phyloP scores from a whole-genome alignment of 2,113 vertebrate genomes.

The Lates calcarifer region DNA sequence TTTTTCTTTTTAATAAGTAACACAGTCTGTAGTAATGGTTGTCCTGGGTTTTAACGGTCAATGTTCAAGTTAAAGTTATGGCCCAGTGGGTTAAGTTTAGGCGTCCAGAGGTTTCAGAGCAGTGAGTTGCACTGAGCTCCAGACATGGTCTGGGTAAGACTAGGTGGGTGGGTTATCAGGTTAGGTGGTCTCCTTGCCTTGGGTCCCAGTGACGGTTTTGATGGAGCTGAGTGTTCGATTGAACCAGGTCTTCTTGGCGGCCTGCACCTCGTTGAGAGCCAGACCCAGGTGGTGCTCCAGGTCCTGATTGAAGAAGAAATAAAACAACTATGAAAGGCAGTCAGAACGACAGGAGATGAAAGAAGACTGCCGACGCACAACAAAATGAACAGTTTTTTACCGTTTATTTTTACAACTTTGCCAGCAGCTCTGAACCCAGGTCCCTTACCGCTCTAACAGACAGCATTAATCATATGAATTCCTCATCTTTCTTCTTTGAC shows the following conservation, averaged over 20 bases:
- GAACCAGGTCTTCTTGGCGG: slow-evolving; percentile 99
- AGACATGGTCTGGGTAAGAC: slow-evolving; percentile 28
- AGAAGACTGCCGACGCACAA: background rate
- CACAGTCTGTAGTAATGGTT: slow-evolving; percentile 51
- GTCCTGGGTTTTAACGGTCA: slow-evolving; percentile 61
- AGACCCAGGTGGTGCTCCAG: slow-evolving; percentile 97
- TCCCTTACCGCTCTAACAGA: background rate
- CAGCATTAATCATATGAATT: background rate
- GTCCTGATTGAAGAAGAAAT: slow-evolving; percentile 84
- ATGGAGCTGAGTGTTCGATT: slow-evolving; percentile 98
- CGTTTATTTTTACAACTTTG: background rate
- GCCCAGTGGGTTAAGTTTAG: slow-evolving; percentile 41
- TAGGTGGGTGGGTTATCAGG: background rate
- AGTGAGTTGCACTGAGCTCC: slow-evolving; percentile 39
- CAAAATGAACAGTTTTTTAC: background rate
- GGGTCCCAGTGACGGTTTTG: slow-evolving; percentile 97
- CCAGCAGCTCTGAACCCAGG: background rate
- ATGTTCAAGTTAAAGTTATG: slow-evolving; percentile 59
- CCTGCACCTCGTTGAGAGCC: slow-evolving; percentile 96
- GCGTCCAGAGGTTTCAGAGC: slow-evolving; percentile 36
- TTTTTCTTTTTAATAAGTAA: slow-evolving; percentile 37
- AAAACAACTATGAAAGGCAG: background rate
- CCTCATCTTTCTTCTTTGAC: slow-evolving; percentile 10
- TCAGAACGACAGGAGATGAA: background rate
- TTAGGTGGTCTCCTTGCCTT: slow-evolving; percentile 98